Conservation (phyloP, 2,888 invertebrate genomes). For the Drosophila suboccidentalis region DNA sequence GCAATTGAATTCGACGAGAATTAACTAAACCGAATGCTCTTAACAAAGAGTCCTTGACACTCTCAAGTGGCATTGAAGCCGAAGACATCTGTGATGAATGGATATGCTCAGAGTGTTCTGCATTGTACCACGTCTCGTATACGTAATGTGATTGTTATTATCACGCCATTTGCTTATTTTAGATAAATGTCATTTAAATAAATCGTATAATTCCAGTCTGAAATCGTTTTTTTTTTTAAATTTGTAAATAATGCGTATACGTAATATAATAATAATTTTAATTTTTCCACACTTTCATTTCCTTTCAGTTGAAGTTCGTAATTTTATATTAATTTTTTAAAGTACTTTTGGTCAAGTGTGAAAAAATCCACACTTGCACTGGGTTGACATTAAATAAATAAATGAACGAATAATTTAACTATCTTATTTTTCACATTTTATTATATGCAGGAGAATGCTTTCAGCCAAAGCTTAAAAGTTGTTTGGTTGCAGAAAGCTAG, state of each 20-base stretch:
- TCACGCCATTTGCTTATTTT: too few species aligned
- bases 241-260: neutral
- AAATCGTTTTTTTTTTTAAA: too few species aligned
- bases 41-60: neutral
- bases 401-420: neutral
- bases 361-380: too few species aligned
- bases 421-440: neutral
- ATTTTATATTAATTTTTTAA: too few species aligned
- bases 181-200: too few species aligned
- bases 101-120: neutral
- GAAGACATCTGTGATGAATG: neutral
- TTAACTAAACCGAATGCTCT: conserved; percentile 6
- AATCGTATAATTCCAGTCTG: too few species aligned
- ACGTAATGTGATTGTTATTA: neutral
- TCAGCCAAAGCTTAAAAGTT: neutral
- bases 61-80: neutral
- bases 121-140: conserved; percentile 2
- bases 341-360: too few species aligned
- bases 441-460: neutral
- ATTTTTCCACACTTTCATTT: too few species aligned
- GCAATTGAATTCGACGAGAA: conserved; percentile 41
- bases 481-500: conserved; percentile 26
- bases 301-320: too few species aligned
- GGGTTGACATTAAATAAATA: too few species aligned
- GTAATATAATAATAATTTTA: neutral